These are phyloP conservation scores for Sinocyclocheilus anophthalmus DNA, from an alignment of 2,113 vertebrate species.

Conservation along the genomic window DNA sequence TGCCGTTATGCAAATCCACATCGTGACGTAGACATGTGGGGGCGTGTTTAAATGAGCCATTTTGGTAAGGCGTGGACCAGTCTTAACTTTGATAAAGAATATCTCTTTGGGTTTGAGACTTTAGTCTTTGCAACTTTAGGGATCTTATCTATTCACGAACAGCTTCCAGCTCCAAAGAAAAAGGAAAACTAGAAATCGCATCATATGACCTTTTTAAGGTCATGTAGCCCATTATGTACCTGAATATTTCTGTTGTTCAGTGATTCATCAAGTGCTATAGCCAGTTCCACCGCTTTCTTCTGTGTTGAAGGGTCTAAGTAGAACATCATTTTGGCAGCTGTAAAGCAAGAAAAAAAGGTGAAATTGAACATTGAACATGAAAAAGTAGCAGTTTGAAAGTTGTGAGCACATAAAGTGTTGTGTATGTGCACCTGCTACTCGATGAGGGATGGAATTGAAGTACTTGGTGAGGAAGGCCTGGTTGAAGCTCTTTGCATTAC, in stretches of 20 bases:
- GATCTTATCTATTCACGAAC: no score
- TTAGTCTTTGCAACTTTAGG: no score
- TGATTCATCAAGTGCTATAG: slow-evolving; percentile 87
- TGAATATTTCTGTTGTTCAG: slow-evolving; percentile 90
- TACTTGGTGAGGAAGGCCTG: slow-evolving; percentile 95
- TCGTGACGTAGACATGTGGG: no score
- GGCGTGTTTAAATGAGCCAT: no score
- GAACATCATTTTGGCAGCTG: slow-evolving; percentile 97
- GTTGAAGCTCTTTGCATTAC: slow-evolving; percentile 96
- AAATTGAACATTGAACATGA: background rate
- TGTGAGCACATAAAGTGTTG: background rate
- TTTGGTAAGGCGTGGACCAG: no score
- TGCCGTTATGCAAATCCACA: no score
- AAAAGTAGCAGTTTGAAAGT: background rate
- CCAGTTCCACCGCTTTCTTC: slow-evolving; percentile 89
- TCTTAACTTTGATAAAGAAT: no score
- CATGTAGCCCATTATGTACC: slow-evolving; percentile 70
- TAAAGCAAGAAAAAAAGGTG: background rate
- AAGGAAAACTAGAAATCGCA: no score
- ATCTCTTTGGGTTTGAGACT: no score
- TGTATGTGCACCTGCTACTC: slow-evolving; percentile 86
- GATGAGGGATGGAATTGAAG: slow-evolving; percentile 91
- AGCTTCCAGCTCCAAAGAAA: no score
- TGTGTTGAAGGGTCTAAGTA: slow-evolving; percentile 91
- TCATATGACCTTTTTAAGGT: background rate